Evolutionary conservation across 2,797 vertebrate species (phyloP).

Genomic region (Meda fulgida): DNA sequence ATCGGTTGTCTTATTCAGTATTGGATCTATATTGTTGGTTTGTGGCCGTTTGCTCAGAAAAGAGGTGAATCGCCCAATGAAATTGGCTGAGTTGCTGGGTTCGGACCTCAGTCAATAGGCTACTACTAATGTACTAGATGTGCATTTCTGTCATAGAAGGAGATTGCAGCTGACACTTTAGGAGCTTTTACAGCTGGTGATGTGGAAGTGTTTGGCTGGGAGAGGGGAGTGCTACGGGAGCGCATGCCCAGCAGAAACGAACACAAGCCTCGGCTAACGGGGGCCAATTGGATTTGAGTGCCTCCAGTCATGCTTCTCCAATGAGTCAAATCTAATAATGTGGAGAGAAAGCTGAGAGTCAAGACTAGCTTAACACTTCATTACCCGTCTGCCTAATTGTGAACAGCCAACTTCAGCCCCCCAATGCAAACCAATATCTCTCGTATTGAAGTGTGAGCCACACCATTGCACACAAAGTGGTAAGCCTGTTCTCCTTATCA

Average conservation of each 20-base stretch:
- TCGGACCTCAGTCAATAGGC: slow-evolving; percentile 7
- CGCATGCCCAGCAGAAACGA: slow-evolving; percentile 14
- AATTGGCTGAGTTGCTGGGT: slow-evolving; percentile 9
- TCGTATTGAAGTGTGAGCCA: slow-evolving; percentile 36
- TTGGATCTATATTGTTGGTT: slow-evolving; percentile 55
- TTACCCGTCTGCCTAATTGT: slow-evolving; percentile 55
- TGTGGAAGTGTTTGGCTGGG: slow-evolving; percentile 33
- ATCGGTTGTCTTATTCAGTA: slow-evolving; percentile 44
- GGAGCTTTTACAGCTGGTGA: slow-evolving; percentile 17
- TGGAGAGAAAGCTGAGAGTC: slow-evolving; percentile 30
- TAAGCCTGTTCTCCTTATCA: slow-evolving; percentile 15
- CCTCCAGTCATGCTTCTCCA: slow-evolving; percentile 61
- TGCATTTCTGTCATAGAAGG: slow-evolving; percentile 15
- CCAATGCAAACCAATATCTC: slow-evolving; percentile 24
- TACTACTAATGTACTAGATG: slow-evolving; percentile 24
- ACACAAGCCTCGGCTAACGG: not conserved
- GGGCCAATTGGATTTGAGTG: slow-evolving; percentile 55
- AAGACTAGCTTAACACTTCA: slow-evolving; percentile 50
- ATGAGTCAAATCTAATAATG: slow-evolving; percentile 61
- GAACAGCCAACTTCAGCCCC: slow-evolving; percentile 41
- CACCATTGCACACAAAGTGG: slow-evolving; percentile 34
- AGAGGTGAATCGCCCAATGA: not conserved
- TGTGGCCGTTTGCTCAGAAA: slow-evolving; percentile 53
- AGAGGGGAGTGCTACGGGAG: not conserved
- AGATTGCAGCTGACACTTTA: slow-evolving; percentile 7